phyloP scores from a whole-genome alignment of 2,113 vertebrate genomes.

The Grammomys dolichurus region DNA sequence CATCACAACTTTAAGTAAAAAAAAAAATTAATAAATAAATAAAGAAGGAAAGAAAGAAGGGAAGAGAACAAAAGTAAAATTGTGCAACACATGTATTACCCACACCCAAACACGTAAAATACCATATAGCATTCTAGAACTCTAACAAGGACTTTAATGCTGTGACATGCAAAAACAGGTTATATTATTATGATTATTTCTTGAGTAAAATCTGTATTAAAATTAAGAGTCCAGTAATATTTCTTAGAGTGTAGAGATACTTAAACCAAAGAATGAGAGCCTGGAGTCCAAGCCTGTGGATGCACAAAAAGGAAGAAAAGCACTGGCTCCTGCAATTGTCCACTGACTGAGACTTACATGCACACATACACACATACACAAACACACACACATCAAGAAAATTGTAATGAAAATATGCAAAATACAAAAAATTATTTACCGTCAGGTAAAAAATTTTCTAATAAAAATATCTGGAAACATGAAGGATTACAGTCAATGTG shows the following conservation, averaged over 20 bases:
- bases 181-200: not conserved
- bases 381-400: not conserved
- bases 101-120: accelerated
- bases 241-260: not conserved
- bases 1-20: not conserved
- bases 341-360: not conserved
- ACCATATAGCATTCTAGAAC: not conserved
- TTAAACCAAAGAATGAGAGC: not conserved
- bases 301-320: not conserved
- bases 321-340: not conserved
- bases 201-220: not conserved
- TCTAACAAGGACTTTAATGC: not conserved
- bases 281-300: not conserved
- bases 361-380: not conserved
- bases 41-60: too few relatives aligned
- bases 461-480: not conserved
- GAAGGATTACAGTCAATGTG: not conserved
- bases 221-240: not conserved
- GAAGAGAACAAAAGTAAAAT: not conserved
- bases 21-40: not conserved
- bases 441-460: not conserved
- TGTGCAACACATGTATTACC: accelerated
- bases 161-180: not conserved
- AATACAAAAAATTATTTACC: not conserved
- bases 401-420: not conserved